Base-by-base conservation (phyloP, 1,140 invertebrate species). In the Epicauta chinensis region DNA sequence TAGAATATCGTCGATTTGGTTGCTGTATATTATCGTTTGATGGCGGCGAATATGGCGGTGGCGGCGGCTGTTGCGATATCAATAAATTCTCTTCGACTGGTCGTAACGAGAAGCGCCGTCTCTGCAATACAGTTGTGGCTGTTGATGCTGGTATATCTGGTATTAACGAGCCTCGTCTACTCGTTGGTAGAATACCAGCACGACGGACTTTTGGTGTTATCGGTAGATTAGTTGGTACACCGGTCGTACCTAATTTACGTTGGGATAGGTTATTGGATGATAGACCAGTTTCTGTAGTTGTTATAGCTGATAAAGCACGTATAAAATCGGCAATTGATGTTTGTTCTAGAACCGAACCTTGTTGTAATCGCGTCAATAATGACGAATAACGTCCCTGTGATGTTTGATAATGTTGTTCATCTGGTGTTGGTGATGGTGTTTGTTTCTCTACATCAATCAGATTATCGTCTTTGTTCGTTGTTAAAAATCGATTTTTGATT, bases 251-350 rank as follows among this genome's bases (percentile, higher is more conserved):
- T 47, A 77, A 40, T 64, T 82, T 80, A 7, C 78, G 68, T 36
- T 73, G 71, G 2, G 75, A 72, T 37, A 66, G 64, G 16, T 10
- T 55, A 13, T 0, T 52, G 5, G 39, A 57, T 1, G 44, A 69
- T 4, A 71, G 66, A 10, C 43, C 38, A 10, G 29, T 32, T n/a
- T 63, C 57, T 12, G 32, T 34, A 58, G 11, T 62, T 56, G 43
- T 70, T 64, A 49, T 71, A 65, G 46, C 77, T 16, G 83, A 80
- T 11, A 89, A 63, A 0, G 84, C 83, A 29, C 85, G 71, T 11
- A 88, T 72, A 14, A 89, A 77, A 69, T 89, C 86, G 2, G 84
- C 84, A 9, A 89, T 70, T 13, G 83, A 87, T 0, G 86, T 89
- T 59, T 87, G 80, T 71, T 89, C 86, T 35, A 87, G 68, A 15